Evolutionary conservation across 2,797 vertebrate species (phyloP), one percentile per base, ranked within the genome.

Genomic region (Mallotus villosus): DNA sequence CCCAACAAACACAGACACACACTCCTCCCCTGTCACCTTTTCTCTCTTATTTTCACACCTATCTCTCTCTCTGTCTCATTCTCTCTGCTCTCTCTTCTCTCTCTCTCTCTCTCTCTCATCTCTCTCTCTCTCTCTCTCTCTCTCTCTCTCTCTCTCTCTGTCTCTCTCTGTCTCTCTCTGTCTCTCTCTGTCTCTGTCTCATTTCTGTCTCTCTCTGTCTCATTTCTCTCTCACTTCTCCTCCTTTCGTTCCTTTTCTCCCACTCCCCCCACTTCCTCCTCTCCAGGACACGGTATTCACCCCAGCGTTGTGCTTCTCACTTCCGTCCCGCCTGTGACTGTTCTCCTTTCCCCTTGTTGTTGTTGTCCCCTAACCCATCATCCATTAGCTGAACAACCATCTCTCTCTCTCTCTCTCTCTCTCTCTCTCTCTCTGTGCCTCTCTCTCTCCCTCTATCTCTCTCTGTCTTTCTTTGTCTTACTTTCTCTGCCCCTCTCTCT

Each of bases 301-400:
- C 9, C 37, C 37, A 41, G 1, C 37, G 6, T 41, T 41, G 37
- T 8, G 37, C 37, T 41, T 41, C 11, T 41, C 37, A 41, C 9
- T 41, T 41, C 37, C 37, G 37, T 72, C 1, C 68, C 70, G 61
- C 64, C 70, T 79, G 84, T 76, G 1, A 32, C 32, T 82, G 68
- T 84, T 83, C 66, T 73, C 73, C 81, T 67, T 85, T 75, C 65
- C 68, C 51, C 83, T 80, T 21, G 64, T 80, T 62, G 80, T 66
- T 63, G 65, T 7, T 63, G 49, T 84, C 68, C 32, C 32, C 32
- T 32, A 5, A 68, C 81, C 59, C 68, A 74, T 80, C 78, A 78
- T 82, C 82, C 63, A 41, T 41, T 41, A 41, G 37, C 37, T 12
- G 37, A 11, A 41, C 7, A 9, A 11, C 37, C 8, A 9, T 41